Percentiles rank a stretch among this genome's conserved stretches.
Evolutionary conservation across 2,797 vertebrate species (phyloP).

Genomic region (Lithobates pipiens): DNA sequence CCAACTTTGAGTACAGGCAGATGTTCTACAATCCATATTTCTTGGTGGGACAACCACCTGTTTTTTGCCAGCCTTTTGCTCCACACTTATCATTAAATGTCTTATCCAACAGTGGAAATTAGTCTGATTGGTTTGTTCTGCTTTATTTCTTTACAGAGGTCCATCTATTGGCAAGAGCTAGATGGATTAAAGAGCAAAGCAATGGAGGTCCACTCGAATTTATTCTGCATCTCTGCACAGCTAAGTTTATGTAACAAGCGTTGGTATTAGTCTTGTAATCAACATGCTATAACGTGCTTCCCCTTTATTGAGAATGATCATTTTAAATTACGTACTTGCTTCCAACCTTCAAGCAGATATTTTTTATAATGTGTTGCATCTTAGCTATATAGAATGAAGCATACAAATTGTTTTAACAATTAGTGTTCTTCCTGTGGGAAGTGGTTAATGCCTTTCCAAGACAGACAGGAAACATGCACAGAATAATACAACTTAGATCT

Average conservation of each 20-base stretch:
- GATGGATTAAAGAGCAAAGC: no score
- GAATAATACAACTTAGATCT: neutral
- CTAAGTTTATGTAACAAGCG: no score
- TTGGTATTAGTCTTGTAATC: neutral
- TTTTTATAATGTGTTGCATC: no score
- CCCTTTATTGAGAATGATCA: neutral
- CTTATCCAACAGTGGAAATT: neutral
- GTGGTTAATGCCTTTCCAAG: neutral
- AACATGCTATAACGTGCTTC: no score
- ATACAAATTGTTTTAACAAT: neutral
- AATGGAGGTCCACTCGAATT: no score
- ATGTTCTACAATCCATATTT: no score
- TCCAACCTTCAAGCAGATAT: neutral
- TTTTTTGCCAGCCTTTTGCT: no score
- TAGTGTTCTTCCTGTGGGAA: neutral
- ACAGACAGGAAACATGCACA: constrained; percentile 7
- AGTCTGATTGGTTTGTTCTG: neutral
- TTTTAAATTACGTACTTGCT: neutral
- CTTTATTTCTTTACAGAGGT: no score
- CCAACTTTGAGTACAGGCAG: neutral
- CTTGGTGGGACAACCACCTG: no score
- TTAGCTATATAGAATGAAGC: no score
- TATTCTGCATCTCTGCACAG: no score
- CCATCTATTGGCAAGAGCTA: no score
- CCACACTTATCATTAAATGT: neutral